These are phyloP conservation scores for Torymus auratus DNA, from an alignment of 2,888 invertebrate genomes.

Conservation along the genomic window DNA sequence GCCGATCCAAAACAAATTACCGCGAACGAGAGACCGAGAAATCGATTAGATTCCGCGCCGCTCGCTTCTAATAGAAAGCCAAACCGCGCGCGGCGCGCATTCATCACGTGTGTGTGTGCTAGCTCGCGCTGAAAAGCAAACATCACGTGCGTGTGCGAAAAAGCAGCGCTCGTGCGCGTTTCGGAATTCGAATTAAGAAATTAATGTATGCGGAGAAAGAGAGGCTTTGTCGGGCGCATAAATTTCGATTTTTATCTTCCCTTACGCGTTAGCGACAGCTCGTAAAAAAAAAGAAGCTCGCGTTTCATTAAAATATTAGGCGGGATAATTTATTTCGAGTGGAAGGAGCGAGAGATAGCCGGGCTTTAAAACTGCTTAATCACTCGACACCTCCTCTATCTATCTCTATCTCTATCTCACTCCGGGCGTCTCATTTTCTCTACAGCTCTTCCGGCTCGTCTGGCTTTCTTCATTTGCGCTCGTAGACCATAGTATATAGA, in stretches of 20 bases:
- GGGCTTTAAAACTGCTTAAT: conserved; percentile 53
- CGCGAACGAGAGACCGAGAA: conserved; percentile 25
- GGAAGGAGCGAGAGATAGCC: conserved; percentile 30
- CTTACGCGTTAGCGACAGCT: neutral
- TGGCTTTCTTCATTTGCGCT: conserved; percentile 9
- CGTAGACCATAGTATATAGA: neutral
- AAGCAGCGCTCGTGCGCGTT: conserved; percentile 3
- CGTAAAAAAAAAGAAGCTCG: conserved; percentile 23
- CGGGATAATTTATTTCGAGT: conserved; percentile 47
- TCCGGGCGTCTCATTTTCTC: neutral
- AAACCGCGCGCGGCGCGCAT: conserved; percentile 20
- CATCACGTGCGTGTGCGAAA: conserved; percentile 2
- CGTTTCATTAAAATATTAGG: conserved; percentile 55
- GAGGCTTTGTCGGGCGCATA: conserved; percentile 28
- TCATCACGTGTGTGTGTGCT: conserved; percentile 15
- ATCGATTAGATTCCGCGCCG: conserved; percentile 44
- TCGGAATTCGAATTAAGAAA: conserved; percentile 44
- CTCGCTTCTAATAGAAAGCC: conserved; percentile 30
- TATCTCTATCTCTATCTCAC: neutral
- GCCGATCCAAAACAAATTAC: conserved; percentile 25
- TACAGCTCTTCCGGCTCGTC: neutral
- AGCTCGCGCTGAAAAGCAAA: conserved; percentile 41
- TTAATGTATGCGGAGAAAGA: conserved; percentile 39
- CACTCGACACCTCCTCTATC: conserved; percentile 55
- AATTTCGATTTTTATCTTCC: conserved; percentile 47